Percentiles rank a stretch among this genome's conserved stretches.
These are phyloP conservation scores for Manis crassicaudata DNA, from an alignment of 2,797 vertebrate genomes.

Conservation along the genomic window DNA sequence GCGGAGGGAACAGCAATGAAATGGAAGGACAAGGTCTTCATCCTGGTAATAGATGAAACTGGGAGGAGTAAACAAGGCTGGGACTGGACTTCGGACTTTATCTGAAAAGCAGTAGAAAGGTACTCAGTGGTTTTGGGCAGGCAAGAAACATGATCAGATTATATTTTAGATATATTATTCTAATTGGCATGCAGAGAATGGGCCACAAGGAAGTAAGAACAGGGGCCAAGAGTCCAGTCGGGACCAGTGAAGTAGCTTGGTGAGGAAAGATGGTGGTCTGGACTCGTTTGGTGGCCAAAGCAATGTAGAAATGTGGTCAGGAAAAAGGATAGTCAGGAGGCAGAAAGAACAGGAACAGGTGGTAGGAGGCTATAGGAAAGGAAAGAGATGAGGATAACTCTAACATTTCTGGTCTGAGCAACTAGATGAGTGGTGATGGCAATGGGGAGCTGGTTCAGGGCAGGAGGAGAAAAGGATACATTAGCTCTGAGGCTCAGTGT, in stretches of 20 bases:
- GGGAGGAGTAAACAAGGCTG: neutral
- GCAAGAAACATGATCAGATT: conserved; percentile 7
- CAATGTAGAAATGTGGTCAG: neutral
- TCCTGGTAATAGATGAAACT: neutral
- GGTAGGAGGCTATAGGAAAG: neutral
- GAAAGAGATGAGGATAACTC: neutral
- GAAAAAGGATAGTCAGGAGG: neutral
- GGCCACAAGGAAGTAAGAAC: neutral
- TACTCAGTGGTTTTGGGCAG: conserved; percentile 23
- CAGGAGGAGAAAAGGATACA: neutral
- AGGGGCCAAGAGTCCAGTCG: neutral
- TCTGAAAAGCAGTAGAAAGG: conserved; percentile 18
- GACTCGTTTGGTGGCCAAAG: neutral
- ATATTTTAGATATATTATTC: neutral
- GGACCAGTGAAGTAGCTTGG: neutral
- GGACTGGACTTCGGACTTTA: neutral
- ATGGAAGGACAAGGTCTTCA: neutral
- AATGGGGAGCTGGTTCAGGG: neutral
- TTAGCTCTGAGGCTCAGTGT: neutral
- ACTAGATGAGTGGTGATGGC: neutral
- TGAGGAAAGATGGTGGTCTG: neutral
- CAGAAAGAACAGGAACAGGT: neutral
- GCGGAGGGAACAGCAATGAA: neutral
- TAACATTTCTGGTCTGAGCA: neutral
- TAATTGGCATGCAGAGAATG: neutral